Conservation (phyloP, 2,888 invertebrate species). For the Celastrina argiolus region DNA sequence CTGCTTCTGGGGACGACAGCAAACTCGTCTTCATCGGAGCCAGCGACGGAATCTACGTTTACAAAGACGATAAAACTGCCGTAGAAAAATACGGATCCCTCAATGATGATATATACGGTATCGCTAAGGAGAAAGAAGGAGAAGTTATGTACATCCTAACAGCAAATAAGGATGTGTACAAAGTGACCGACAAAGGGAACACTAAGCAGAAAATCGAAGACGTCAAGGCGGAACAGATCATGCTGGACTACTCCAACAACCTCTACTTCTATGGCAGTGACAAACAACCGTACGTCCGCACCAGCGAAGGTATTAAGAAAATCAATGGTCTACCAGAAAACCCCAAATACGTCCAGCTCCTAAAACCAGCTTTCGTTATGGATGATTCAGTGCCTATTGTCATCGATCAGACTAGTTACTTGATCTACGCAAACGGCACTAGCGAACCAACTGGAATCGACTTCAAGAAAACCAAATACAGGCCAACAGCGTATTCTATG, state of each 20-base stretch:
- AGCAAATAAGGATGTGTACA: slow-evolving; percentile 47
- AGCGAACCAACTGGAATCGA: slow-evolving; percentile 38
- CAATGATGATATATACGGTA: slow-evolving; percentile 36
- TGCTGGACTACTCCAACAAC: slow-evolving; percentile 50
- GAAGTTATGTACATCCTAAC: slow-evolving; percentile 52
- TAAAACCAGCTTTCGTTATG: slow-evolving; percentile 48
- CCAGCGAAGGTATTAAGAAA: slow-evolving; percentile 40
- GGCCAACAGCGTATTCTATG: slow-evolving; percentile 49
- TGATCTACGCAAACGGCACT: slow-evolving; percentile 46
- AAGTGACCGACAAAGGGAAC: slow-evolving; percentile 51
- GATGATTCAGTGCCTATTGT: slow-evolving; percentile 43
- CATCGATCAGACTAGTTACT: slow-evolving; percentile 43
- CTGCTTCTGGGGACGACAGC: slow-evolving; percentile 41
- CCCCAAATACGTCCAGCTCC: slow-evolving; percentile 39
- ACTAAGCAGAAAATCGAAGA: slow-evolving; percentile 46
- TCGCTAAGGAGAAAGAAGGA: slow-evolving; percentile 31
- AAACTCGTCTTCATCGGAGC: slow-evolving; percentile 47
- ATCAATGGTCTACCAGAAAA: slow-evolving; percentile 49
- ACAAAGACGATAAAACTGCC: slow-evolving; percentile 35
- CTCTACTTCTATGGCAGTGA: slow-evolving; percentile 49
- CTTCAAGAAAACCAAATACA: slow-evolving; percentile 35
- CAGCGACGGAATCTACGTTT: slow-evolving; percentile 48
- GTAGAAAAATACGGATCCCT: slow-evolving; percentile 38
- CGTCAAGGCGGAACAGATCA: slow-evolving; percentile 48
- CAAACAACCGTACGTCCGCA: slow-evolving; percentile 44